These are phyloP conservation scores for Alouatta palliata DNA, from an alignment of 2,113 vertebrate species.

Conservation along the genomic window DNA sequence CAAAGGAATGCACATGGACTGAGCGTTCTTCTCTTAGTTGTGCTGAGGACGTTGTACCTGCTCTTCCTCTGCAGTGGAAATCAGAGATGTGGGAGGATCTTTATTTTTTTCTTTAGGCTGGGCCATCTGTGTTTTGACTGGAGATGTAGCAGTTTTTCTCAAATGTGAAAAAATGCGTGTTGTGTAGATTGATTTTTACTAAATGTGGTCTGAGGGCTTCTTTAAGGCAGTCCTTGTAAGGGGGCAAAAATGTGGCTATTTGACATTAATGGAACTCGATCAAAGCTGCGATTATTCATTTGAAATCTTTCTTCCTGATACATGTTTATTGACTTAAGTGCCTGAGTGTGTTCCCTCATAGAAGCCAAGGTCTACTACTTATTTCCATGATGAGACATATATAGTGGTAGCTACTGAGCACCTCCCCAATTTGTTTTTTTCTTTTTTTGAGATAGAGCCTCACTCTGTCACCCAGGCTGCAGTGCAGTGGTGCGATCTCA, in stretches of 20 bases:
- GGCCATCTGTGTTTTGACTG: slow-evolving; percentile 58
- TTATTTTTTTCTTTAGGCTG: slow-evolving; percentile 20
- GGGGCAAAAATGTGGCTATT: slow-evolving; percentile 29
- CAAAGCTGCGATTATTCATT: slow-evolving; percentile 21
- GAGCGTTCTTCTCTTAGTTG: background rate
- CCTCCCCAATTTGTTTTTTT: background rate
- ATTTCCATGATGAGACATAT: fast-evolving
- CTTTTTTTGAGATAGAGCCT: too few species aligned
- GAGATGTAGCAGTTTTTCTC: slow-evolving; percentile 66
- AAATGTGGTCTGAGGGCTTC: slow-evolving; percentile 42
- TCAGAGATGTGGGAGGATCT: background rate
- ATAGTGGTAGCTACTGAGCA: fast-evolving
- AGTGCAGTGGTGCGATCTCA: too few species aligned
- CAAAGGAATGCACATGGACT: background rate
- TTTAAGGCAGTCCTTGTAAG: slow-evolving; percentile 28
- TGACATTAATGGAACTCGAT: slow-evolving; percentile 30
- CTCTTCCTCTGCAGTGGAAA: background rate
- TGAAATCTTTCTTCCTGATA: slow-evolving; percentile 34
- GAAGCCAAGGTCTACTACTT: background rate
- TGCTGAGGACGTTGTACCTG: background rate
- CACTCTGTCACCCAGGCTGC: too few species aligned
- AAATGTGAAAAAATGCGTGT: slow-evolving; percentile 33
- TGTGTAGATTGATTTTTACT: slow-evolving; percentile 29
- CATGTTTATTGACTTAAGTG: background rate
- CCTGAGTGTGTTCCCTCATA: background rate